Base-by-base conservation (phyloP, 2,888 invertebrate genomes). In the Monochamus alternatus region DNA sequence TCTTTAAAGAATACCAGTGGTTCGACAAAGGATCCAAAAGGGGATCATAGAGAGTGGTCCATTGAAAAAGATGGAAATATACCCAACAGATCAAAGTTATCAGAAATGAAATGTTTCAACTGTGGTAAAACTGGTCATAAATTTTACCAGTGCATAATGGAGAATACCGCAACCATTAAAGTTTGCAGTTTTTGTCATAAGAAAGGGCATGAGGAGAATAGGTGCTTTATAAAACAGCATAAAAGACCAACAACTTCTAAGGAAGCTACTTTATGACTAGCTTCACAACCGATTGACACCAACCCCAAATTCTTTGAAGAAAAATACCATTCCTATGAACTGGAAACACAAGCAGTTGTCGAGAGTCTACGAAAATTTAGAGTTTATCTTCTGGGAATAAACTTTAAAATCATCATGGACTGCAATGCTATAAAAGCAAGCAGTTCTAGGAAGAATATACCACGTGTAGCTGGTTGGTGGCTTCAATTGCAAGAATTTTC, bases 281-380 rank as follows among this genome's bases (percentile, higher is more conserved):
- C n/a, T n/a, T n/a, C n/a, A n/a, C n/a, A n/a, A n/a, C n/a, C n/a
- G n/a, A n/a, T n/a, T n/a, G n/a, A n/a, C n/a, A n/a, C n/a, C n/a
- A n/a, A n/a, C 38, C 38, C 44, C 7, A 64, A 64, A 64, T 64
- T 38, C n/a, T 64, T 64, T 44, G 88, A 89, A 77, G 58, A 70
- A 14, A 84, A 81, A 44, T 87, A 86, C 55, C 85, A 85, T 55
- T 84, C 84, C 0, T 85, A 85, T 31, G 88, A 89, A 60, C 73
- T 85, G 22, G 86, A 88, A 73, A 83, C 81, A 0, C 77, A 88
- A 10, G 87, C 87, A 0, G 83, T 88, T 0, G 84, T 88, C 0
- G 83, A 80, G 66, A 78, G 82, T 9, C 52, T 87, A 3, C 75
- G 82, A n/a, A 82, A 85, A 71, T 87, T 87, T 75, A 80, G 86